Base-by-base conservation (phyloP, 2,113 vertebrate species). In the Aptenodytes patagonicus region DNA sequence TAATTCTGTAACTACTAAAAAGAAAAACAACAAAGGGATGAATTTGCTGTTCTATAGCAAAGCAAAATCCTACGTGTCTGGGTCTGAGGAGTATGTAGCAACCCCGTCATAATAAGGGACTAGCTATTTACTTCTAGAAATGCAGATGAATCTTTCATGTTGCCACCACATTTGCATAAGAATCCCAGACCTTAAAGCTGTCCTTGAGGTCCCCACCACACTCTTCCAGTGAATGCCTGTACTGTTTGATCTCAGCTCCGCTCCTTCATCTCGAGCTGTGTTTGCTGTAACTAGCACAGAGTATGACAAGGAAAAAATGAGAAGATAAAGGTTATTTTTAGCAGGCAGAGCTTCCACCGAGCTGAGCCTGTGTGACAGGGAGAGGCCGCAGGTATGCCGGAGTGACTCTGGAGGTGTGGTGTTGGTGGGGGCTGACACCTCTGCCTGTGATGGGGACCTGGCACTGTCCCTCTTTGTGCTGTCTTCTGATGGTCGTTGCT, bases 11-110 rank as follows among this genome's bases (percentile, higher is more conserved):
- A 58, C n/a, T 76, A 32, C 9, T 62, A 38, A n/a, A 80, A 90
- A 69, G 26, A 55, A 71, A 57, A 83, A 36, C 22, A 32, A 9
- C 3, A 2, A 70, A 49, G n/a, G 38, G 34, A 24, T 68, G 20
- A n/a, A 72, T 87, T 68, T 73, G 25, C 7, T 83, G 14, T 81
- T 75, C 17, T 28, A 1, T 31, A 66, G n/a, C 29, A 47, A 72
- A 87, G 18, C 22, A 51, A 89, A 87, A 79, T 54, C n/a, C 68
- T 80, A 1, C 1, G 1, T 0, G 1, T 42, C 40, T 88, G 66
- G 15, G 51, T 60, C 49, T 60, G 80, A 66, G 38, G 34, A 38
- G 11, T 57, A 14, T 0, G 0, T 32, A 83, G n/a, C 15, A 60
- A 14, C 13, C 11, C 17, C 2, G 2, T 78, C 38, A 19, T 24